A percentile compares a stretch with the other conserved stretches of the same genome.
These are phyloP conservation scores for Ictalurus furcatus DNA, from an alignment of 2,113 vertebrate species.

Conservation along the genomic window DNA sequence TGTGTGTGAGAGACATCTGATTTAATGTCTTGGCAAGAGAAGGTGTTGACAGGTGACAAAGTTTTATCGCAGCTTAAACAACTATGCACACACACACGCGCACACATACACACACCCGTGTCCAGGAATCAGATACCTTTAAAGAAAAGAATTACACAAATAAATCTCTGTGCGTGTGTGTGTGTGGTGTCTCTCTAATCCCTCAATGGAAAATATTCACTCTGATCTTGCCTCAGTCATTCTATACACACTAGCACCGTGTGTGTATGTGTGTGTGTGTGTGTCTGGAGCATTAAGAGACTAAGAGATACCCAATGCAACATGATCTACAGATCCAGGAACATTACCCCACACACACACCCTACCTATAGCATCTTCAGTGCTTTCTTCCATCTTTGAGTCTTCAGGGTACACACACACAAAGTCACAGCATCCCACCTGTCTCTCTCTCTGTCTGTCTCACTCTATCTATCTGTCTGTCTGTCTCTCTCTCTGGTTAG, in stretches of 20 bases:
- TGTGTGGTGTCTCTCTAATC: not conserved
- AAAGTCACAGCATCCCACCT: constrained; percentile 4
- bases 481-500: not conserved
- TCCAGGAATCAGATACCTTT: not conserved
- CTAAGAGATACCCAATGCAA: constrained; percentile 27
- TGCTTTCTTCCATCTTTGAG: constrained; percentile 40
- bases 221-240: constrained; percentile 25
- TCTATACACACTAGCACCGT: constrained; percentile 7
- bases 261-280: constrained; percentile 29
- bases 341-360: not conserved
- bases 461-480: not conserved
- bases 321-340: constrained; percentile 29
- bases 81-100: not conserved
- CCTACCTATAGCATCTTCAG: constrained; percentile 57
- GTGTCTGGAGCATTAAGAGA: not conserved
- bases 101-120: not conserved
- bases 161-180: not conserved
- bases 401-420: not conserved
- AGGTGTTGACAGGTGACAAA: constrained; percentile 34
- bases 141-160: constrained; percentile 9
- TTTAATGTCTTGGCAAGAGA: not conserved
- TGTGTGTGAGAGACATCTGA: not conserved
- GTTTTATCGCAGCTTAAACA: not conserved
- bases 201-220: constrained; percentile 38
- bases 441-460: not conserved